Conservation (phyloP, 2,113 vertebrate genomes). For the Pteruthius melanotis region DNA sequence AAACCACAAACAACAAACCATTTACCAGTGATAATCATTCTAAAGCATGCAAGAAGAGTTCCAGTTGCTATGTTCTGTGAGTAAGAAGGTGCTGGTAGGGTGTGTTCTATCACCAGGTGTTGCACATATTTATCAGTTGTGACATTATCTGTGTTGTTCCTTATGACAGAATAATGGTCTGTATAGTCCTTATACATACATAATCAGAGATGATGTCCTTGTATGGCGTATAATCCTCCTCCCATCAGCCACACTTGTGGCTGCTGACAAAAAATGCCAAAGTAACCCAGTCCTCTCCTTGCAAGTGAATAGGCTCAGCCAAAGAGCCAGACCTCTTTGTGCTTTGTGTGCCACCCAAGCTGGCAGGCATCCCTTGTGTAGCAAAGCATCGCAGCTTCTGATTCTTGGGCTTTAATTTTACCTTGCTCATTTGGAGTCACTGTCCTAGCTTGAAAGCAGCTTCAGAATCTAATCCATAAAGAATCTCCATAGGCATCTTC, state of each 20-base stretch:
- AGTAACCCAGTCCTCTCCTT: accelerated
- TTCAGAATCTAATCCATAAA: background rate
- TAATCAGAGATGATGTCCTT: background rate
- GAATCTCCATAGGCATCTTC: background rate
- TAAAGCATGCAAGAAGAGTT: background rate
- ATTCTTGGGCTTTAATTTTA: background rate
- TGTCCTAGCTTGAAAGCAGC: background rate
- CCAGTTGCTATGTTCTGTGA: background rate
- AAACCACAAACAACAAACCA: background rate
- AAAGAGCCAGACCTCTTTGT: background rate
- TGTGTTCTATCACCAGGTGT: accelerated
- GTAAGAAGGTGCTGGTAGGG: background rate
- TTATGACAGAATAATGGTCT: background rate
- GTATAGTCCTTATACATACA: no score
- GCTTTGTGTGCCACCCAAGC: no score
- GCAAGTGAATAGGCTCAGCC: accelerated
- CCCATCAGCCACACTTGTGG: no score
- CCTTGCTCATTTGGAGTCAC: background rate
- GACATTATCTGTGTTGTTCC: background rate
- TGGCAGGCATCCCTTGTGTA: accelerated
- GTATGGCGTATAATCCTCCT: background rate
- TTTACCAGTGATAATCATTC: background rate
- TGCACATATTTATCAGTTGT: background rate
- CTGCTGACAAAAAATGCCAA: background rate
- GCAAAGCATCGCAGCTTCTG: background rate